Evolutionary conservation across 2,113 vertebrate species (phyloP), one percentile per base, ranked within the genome.

Genomic region (Perccottus glenii): DNA sequence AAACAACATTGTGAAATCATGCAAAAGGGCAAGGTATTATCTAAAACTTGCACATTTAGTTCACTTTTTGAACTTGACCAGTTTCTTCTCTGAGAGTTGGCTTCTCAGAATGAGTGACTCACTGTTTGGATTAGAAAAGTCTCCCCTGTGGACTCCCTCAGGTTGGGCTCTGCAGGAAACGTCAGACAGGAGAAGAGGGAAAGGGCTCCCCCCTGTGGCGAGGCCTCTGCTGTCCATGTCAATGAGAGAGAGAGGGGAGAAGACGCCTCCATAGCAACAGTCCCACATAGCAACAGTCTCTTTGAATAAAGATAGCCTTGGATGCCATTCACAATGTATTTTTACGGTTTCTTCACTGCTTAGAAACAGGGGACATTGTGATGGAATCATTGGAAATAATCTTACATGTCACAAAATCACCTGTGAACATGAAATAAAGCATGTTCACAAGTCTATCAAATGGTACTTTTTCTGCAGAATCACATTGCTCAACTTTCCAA

Each of bases 221-320:
- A 77, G 70, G 77, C 72, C 80, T 68, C 78, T 78, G 67, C 78
- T 75, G 82, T 85, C 80, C 80, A 51, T 83, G 56, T 85, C 58
- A 65, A 67, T 48, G 58, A 79, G 40, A 67, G 35, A 27, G 3
- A 27, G 35, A 27, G 3, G 3, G 50, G 67, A 62, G 57, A 67
- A 80, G 58, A 78, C 87, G 83, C 75, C 86, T 85, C 89, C 92
- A 90, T 94, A 92, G 93, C 92, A 94, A 94, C 93, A 88, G 87
- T 60, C 67, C 83, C 80, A 91, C 93, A 82, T 94, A 90, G 91
- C 91, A 93, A 93, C 93, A 86, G 88, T 85, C 72, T 48, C 82
- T 86, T 71, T 89, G 77, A 91, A 85, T 83, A 84, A 75, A 82
- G 80, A 85, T 83, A 85, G 86, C 78, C 86, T 84, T 86, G 81